Conservation (phyloP, 2,888 invertebrate species). For the Perizoma affinitatum region DNA sequence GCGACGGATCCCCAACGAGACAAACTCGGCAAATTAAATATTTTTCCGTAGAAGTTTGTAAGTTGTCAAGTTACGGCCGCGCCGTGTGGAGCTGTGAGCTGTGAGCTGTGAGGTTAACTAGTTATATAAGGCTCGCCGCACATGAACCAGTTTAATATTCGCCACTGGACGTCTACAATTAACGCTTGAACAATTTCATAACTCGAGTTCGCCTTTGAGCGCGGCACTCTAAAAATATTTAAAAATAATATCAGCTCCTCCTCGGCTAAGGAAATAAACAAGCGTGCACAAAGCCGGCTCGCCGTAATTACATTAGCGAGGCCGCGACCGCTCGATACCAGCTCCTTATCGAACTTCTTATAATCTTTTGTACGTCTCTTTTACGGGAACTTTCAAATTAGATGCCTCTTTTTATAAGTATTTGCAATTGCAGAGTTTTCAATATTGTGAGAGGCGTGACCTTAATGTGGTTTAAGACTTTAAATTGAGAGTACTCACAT, state of each 20-base stretch:
- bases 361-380: slow-evolving; percentile 51
- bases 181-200: slow-evolving; percentile 83
- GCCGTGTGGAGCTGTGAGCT: slow-evolving; percentile 40
- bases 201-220: slow-evolving; percentile 80
- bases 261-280: slow-evolving; percentile 65
- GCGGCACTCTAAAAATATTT: slow-evolving; percentile 61
- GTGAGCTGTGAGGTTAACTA: slow-evolving; percentile 78
- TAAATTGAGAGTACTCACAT: too few relatives aligned
- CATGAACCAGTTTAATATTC: slow-evolving; percentile 78
- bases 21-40: slow-evolving; percentile 67
- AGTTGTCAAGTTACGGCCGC: slow-evolving; percentile 17
- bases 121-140: slow-evolving; percentile 62
- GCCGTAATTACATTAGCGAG: slow-evolving; percentile 75
- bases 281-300: slow-evolving; percentile 51
- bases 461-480: too few relatives aligned
- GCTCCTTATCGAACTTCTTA: slow-evolving; percentile 55
- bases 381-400: slow-evolving; percentile 36
- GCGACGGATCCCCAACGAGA: slow-evolving; percentile 15
- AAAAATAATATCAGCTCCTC: slow-evolving; percentile 66
- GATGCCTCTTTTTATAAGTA: slow-evolving; percentile 28
- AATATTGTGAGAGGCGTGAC: neutral
- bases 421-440: slow-evolving; percentile 9
- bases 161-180: slow-evolving; percentile 81
- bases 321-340: slow-evolving; percentile 46
- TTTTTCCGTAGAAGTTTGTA: slow-evolving; percentile 43